Percentiles rank a stretch among this genome's conserved stretches.
These are phyloP conservation scores for Drosophila prostipennis DNA, from an alignment of 2,888 invertebrate genomes.

Conservation along the genomic window DNA sequence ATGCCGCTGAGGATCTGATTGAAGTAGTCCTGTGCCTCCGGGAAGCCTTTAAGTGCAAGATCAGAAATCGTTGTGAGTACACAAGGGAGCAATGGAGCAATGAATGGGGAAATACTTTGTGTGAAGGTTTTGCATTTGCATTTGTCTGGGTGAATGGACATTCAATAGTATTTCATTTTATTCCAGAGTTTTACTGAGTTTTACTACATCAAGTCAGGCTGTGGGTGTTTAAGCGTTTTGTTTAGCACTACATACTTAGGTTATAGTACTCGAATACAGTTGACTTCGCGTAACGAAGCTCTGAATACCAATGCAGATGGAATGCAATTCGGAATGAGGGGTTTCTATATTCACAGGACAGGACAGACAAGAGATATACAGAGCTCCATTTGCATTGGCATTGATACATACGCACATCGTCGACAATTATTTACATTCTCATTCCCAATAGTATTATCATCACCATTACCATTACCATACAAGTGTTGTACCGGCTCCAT, in stretches of 20 bases:
- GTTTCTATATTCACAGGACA: neutral
- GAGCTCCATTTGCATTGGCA: conserved; percentile 11
- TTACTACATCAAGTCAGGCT: conserved; percentile 36
- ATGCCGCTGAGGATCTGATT: conserved; percentile 92
- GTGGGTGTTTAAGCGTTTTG: conserved; percentile 33
- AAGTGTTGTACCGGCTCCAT: conserved; percentile 24
- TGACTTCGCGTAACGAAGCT: conserved; percentile 1
- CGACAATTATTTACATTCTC: conserved; percentile 18
- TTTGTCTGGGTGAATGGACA: conserved; percentile 14
- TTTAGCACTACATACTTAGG: conserved; percentile 28
- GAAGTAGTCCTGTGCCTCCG: conserved; percentile 92
- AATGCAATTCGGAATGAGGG: neutral
- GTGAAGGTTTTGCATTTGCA: conserved; percentile 32
- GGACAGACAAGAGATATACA: neutral
- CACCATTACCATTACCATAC: conserved; percentile 24
- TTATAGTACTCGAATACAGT: conserved; percentile 2
- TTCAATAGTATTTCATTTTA: conserved; percentile 8
- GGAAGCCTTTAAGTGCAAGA: conserved; percentile 85
- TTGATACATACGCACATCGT: conserved; percentile 9
- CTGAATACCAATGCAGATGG: conserved; percentile 13
- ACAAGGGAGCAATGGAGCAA: neutral
- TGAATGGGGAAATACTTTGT: conserved; percentile 9
- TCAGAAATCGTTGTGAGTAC: neutral
- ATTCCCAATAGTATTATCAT: conserved; percentile 19
- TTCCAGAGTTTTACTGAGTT: conserved; percentile 23